Evolutionary conservation across 2,797 vertebrate species (phyloP).

Genomic region (Otolemur crassicaudatus): DNA sequence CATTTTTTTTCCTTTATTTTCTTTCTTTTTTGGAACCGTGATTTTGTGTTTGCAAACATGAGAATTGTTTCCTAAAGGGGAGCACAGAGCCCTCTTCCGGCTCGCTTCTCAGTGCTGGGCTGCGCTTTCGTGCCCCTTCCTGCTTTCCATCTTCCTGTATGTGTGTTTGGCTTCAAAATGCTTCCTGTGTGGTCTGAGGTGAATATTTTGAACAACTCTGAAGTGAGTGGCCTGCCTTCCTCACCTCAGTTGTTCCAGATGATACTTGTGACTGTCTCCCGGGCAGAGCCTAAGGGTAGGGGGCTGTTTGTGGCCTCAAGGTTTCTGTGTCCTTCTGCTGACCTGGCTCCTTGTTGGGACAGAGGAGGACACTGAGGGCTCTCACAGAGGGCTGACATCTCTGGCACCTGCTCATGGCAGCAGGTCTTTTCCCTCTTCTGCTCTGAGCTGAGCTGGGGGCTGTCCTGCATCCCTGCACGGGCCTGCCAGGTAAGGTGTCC

Average conservation of each 20-base stretch:
- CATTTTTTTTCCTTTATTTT: background rate
- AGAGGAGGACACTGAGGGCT: background rate
- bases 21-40: background rate
- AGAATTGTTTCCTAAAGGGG: slow-evolving; percentile 44
- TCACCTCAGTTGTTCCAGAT: background rate
- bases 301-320: background rate
- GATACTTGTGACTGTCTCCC: background rate
- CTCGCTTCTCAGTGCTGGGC: background rate
- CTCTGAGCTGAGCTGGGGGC: background rate
- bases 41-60: background rate
- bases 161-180: background rate
- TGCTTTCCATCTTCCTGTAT: background rate
- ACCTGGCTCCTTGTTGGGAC: background rate
- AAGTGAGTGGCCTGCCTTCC: background rate
- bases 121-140: background rate
- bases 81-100: background rate
- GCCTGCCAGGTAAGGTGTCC: background rate
- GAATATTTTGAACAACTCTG: background rate
- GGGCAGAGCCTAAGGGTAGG: background rate
- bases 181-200: slow-evolving; percentile 61
- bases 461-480: background rate
- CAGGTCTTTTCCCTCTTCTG: background rate
- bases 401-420: background rate
- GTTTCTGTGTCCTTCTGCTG: accelerated
- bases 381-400: no score